Evolutionary conservation across 1,140 invertebrate genomes (phyloP), one percentile per base, ranked within the genome.

Genomic region (Drosophila orosa): DNA sequence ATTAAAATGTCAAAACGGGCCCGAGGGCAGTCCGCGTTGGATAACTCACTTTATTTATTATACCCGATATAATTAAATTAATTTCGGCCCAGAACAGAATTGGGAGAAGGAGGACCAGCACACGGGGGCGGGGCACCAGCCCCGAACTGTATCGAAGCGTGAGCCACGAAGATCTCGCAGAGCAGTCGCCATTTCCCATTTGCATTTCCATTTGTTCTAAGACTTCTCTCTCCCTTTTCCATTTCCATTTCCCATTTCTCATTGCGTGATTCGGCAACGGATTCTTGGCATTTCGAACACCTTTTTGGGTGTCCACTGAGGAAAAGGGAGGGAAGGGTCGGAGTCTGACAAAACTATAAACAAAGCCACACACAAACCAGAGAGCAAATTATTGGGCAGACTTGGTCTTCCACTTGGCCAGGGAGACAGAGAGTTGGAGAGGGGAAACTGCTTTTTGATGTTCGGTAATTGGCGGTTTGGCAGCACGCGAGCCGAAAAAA

Each of bases 381-480:
- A 74, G 84, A 83, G 83, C 79, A 87, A 87, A 87, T 87, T 87
- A 87, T 87, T 87, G 81, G 67, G 65, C 83, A 87, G 79, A 63
- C 83, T 45, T n/a, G 52, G 52, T 1, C 24, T 22, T 17, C 8
- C 12, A 56, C 31, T 57, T 24, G 48, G 62, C 24, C 37, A 45
- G 9, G 52, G 12, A 31, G 6, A 10, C 8, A 44, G 9, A 35
- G 12, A 24, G 17, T 1, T 52, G 22, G 31, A 37, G 27, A 57
- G 83, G 78, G 76, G 72, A 83, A 87, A 87, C 83, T 87, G 83
- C 83, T 83, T 87, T 87, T 87, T 87, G 84, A 87, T 87, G 84
- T 87, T 87, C 76, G 79, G 84, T 87, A 87, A 87, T 87, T 87
- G 84, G 84, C 84, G 84, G 84, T 87, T 87, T 87, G 84, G 84